These are phyloP conservation scores for Panurus biarmicus DNA, from an alignment of 2,113 vertebrate species.

Conservation along the genomic window DNA sequence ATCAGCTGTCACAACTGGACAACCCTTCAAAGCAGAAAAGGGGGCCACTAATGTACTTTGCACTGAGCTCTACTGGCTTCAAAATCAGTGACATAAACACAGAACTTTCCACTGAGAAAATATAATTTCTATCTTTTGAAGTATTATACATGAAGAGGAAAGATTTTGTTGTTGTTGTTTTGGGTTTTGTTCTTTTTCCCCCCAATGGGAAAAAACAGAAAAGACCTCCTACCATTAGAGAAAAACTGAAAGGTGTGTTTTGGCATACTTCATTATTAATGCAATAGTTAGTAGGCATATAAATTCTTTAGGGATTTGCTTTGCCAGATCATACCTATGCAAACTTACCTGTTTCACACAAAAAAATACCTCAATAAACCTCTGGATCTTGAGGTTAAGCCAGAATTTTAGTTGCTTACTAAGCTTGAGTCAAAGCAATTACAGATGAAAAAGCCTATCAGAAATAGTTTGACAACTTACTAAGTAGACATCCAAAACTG, in stretches of 20 bases:
- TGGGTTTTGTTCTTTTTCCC: background rate
- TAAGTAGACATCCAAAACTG: slow-evolving; percentile 91
- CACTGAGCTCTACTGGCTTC: background rate
- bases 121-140: background rate
- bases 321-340: background rate
- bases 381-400: background rate
- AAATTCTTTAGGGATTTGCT: background rate
- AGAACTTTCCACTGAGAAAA: background rate
- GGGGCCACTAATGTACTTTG: background rate
- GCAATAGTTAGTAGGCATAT: background rate
- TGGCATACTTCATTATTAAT: background rate
- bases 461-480: slow-evolving; percentile 69
- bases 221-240: background rate
- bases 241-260: background rate
- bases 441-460: background rate
- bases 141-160: background rate
- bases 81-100: background rate
- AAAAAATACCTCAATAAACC: background rate
- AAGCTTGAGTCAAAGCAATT: background rate
- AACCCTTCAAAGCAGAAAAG: background rate
- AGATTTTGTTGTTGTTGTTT: background rate
- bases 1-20: background rate
- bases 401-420: background rate
- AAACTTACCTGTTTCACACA: background rate
- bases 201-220: background rate